Evolutionary conservation across 2,113 vertebrate genomes (phyloP).

Genomic region (Heteronetta atricapilla): DNA sequence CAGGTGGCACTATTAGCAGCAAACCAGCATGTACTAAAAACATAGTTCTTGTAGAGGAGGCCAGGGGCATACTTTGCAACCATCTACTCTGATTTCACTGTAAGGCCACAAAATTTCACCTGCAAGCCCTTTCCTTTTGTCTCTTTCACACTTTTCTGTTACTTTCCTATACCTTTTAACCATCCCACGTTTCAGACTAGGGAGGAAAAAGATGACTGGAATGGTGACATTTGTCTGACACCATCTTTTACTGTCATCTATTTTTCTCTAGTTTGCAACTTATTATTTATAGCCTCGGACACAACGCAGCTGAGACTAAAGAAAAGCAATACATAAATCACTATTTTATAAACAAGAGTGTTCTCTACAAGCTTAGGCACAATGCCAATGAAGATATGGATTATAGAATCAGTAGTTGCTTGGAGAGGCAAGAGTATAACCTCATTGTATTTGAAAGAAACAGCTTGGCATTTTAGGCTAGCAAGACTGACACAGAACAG

Average conservation of each 20-base stretch:
- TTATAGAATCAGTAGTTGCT: neutral
- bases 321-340: neutral
- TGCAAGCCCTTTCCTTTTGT: neutral
- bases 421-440: neutral
- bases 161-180: neutral
- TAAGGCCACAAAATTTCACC: neutral
- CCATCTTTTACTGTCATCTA: neutral
- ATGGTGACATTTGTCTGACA: neutral
- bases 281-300: neutral
- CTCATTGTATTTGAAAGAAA: neutral
- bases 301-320: neutral
- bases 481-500: neutral
- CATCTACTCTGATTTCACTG: neutral
- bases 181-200: neutral
- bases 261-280: neutral
- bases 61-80: neutral
- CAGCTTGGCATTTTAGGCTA: neutral
- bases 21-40: neutral
- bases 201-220: neutral
- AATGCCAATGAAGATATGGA: neutral
- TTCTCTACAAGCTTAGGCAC: neutral
- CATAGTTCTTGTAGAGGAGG: neutral
- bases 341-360: neutral
- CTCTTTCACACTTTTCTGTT: neutral
- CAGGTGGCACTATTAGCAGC: neutral